Percentiles rank a stretch among this genome's conserved stretches.
phyloP scores from a whole-genome alignment of 1,140 invertebrate species.

The Drosophila sechellia region DNA sequence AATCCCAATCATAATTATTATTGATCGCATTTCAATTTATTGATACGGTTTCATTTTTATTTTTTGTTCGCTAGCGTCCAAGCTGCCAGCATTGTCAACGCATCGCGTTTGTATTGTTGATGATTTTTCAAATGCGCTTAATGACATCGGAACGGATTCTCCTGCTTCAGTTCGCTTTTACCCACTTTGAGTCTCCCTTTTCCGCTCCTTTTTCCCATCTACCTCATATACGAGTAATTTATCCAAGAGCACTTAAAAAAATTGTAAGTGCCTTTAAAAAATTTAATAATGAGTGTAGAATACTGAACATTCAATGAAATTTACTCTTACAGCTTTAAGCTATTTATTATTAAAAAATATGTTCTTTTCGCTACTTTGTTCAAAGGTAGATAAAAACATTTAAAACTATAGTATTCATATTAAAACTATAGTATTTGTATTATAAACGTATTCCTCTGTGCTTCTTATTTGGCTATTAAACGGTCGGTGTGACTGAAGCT shows the following conservation, averaged over 20 bases:
- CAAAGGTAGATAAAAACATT: too few relatives aligned
- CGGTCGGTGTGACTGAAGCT: slow-evolving; percentile 54
- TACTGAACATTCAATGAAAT: not conserved
- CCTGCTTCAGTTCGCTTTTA: not conserved
- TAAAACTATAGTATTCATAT: too few relatives aligned
- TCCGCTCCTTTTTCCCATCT: slow-evolving; percentile 1
- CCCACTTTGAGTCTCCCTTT: not conserved
- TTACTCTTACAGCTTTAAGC: too few relatives aligned
- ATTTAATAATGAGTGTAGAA: too few relatives aligned
- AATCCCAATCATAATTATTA: slow-evolving; percentile 74
- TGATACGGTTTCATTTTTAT: slow-evolving; percentile 58
- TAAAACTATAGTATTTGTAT: too few relatives aligned
- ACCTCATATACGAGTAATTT: not conserved
- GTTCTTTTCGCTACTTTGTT: too few relatives aligned
- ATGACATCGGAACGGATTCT: slow-evolving; percentile 51
- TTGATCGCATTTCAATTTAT: slow-evolving; percentile 81
- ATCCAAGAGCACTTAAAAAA: not conserved
- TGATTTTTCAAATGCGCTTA: slow-evolving; percentile 82
- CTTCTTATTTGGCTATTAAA: slow-evolving; percentile 45
- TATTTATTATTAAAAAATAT: not conserved
- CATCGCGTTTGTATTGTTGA: slow-evolving; percentile 61
- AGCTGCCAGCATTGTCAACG: slow-evolving; percentile 52
- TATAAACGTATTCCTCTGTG: not conserved
- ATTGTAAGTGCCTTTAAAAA: not conserved
- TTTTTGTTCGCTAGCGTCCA: slow-evolving; percentile 52